Evolutionary conservation across 2,888 invertebrate genomes (phyloP), one percentile per base, ranked within the genome.

Genomic region (Pristionchus arcanus): DNA sequence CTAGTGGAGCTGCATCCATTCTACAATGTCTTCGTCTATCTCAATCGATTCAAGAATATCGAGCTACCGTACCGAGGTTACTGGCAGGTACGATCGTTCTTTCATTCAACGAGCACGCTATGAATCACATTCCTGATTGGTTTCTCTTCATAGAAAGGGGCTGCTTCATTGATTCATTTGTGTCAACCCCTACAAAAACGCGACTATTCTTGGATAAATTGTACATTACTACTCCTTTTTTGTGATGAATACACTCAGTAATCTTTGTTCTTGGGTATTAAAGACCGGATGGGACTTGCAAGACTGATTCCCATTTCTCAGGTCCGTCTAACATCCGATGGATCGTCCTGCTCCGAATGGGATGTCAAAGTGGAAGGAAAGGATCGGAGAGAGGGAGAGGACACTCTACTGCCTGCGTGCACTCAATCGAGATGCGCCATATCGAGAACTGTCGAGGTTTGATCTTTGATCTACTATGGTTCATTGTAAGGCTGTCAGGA

Each of bases 51-150:
- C 87, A 71, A 88, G 87, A 88, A 88, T 42, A 88, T 88, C 31
- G 87, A 88, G 21, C 55, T 88, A 28, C 87, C 87, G 25, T 88
- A 88, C 74, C 49, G 87, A 59, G 87, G 87, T 28, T 88, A 88
- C 74, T 88, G 55, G 53, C 87, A 88, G 74, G 87, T 88, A 34
- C 25, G 53, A 7, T 49, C 15, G 63, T 21, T 63, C 5, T 63
- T 13, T 15, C 16, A 19, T 37, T 63, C 34, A 37, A 53, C 34
- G 2, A 19, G 34, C 21, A 4, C 7, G 1, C 37, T 21, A 37
- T 74, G 74, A 74, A 21, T 74, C 34, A 74, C 37, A 11, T 42
- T 74, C 74, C 21, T 34, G 74, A 74, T 74, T 74, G 37, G 21
- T 74, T 74, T 37, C 37, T 11, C 31, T 74, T 21, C 3, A 7